Base-by-base conservation (phyloP, 2,888 invertebrate genomes). In the Drosophila infuscata region DNA sequence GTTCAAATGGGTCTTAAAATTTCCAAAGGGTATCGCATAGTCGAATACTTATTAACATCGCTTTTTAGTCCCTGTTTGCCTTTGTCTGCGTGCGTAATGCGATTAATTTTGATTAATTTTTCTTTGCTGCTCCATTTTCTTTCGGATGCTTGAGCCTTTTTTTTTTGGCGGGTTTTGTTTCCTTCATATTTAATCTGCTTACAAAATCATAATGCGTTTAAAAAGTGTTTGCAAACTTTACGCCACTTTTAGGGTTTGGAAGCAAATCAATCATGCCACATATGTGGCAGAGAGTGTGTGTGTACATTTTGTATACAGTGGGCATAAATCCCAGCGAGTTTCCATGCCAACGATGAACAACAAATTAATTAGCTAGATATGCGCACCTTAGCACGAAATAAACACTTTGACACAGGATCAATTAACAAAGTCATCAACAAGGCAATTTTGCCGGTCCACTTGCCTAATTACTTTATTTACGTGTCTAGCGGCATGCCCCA, bases 401-500 rank as follows among this genome's bases (percentile, higher is more conserved):
- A 87, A 89, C 81, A 88, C 83, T 85, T 84, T 91, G 91, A 79
- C 90, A 84, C 86, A 82, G 85, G 72, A 73, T 88, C 90, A 88
- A 89, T 91, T 91, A 89, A 75, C 72, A 65, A 74, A 73, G 68
- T 71, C 65, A 70, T 52, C 53, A 61, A 54, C 46, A 62, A 64
- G 74, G 46, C 62, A 56, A 41, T 60, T 58, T 41, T 51, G 17
- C n/a, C 32, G 35, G 38, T 30, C 58, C 53, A 76, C 54, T 64
- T 58, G 74, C 70, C 88, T 87, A 91, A 87, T 87, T 87, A 90
- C 85, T 77, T 88, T 88, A 87, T 91, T 87, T 89, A 89, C 89
- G 88, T 86, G 63, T 38, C 51, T 61, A 52, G 80, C 70, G 35
- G 35, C 41, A 59, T 41, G 58, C 79, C 51, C 29, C 48, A 20